These are phyloP conservation scores for Gavia stellata DNA, from an alignment of 2,113 vertebrate genomes.

Conservation along the genomic window DNA sequence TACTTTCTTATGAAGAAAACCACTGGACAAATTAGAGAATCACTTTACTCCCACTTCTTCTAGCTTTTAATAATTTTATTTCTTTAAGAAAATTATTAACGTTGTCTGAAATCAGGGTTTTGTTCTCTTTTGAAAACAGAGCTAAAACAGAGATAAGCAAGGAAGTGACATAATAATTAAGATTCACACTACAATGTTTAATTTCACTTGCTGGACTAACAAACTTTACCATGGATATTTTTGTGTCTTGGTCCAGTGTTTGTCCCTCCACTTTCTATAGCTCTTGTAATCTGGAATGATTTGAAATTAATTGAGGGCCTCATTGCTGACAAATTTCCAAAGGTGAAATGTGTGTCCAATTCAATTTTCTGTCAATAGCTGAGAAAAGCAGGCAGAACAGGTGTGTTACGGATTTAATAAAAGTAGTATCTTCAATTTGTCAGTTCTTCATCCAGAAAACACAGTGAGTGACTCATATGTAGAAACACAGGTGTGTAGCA, in stretches of 20 bases:
- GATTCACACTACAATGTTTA: neutral
- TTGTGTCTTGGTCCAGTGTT: neutral
- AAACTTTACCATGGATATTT: neutral
- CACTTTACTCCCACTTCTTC: neutral
- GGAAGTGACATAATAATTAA: neutral
- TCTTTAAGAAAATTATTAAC: neutral
- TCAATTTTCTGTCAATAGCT: neutral
- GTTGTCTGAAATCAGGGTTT: neutral
- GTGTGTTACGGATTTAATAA: neutral
- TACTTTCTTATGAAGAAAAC: neutral
- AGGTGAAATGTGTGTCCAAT: neutral
- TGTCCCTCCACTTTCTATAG: neutral
- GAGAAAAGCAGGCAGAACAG: neutral
- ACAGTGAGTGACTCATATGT: neutral
- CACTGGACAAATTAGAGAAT: neutral
- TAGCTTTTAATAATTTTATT: neutral
- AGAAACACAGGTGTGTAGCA: neutral
- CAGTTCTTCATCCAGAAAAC: neutral
- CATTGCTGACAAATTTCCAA: neutral
- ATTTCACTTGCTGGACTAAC: neutral
- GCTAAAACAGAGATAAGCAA: neutral
- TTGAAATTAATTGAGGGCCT: neutral
- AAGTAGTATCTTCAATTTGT: neutral
- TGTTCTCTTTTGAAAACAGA: neutral
- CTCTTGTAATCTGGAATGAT: neutral